Conservation (phyloP, 1,140 invertebrate species). For the Cydia splendana region DNA sequence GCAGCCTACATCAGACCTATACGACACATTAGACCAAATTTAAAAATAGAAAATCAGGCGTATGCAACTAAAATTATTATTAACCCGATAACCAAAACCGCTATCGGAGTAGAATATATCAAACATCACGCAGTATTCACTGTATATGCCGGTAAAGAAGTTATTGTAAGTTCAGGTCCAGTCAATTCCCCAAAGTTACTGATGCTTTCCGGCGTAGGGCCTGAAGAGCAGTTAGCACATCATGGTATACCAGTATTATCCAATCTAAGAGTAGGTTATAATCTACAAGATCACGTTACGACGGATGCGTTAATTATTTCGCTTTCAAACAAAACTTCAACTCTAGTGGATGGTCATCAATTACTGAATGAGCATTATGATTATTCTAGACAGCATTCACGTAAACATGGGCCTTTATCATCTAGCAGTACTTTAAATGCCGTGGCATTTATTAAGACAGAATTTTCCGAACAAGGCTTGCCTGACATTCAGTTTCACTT, state of each 20-base stretch:
- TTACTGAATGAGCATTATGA: constrained; percentile 76
- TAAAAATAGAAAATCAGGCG: constrained; percentile 85
- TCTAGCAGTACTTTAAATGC: constrained; percentile 75
- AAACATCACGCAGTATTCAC: constrained; percentile 80
- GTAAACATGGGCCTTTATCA: constrained; percentile 77
- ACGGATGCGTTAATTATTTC: constrained; percentile 80
- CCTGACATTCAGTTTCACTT: constrained; percentile 85
- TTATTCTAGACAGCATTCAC: constrained; percentile 71
- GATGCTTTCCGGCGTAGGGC: constrained; percentile 90
- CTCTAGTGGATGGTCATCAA: constrained; percentile 65
- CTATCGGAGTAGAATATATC: constrained; percentile 85
- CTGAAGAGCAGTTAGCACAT: constrained; percentile 81
- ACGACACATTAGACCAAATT: constrained; percentile 84
- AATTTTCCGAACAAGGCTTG: constrained; percentile 68
- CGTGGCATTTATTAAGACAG: constrained; percentile 80
- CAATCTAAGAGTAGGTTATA: constrained; percentile 86
- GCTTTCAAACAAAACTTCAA: constrained; percentile 79
- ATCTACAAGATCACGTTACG: constrained; percentile 89
- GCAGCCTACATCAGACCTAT: constrained; percentile 87
- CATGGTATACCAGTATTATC: constrained; percentile 82
- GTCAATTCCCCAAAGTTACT: constrained; percentile 88
- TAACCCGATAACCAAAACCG: constrained; percentile 83
- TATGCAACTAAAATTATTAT: constrained; percentile 87
- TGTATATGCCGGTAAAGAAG: constrained; percentile 83
- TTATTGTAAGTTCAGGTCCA: constrained; percentile 86